phyloP scores from a whole-genome alignment of 2,113 vertebrate species.

The Rousettus leschenaultii region DNA sequence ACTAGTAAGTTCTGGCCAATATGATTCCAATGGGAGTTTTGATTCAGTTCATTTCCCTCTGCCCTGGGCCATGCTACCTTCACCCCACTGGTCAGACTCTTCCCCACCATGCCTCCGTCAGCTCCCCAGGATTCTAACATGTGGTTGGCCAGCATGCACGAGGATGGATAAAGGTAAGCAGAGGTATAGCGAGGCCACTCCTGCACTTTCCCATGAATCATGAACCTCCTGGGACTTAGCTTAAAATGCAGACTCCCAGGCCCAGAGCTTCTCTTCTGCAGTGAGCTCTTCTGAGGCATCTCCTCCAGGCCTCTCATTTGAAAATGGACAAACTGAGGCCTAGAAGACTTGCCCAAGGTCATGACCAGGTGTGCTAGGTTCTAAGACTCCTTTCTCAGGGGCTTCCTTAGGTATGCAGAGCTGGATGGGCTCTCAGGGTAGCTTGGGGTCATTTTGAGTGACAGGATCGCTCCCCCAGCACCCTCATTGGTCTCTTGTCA shows the following conservation, averaged over 20 bases:
- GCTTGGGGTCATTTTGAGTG: not conserved
- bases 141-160: not conserved
- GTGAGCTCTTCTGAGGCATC: not conserved
- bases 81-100: not conserved
- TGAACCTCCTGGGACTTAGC: not conserved
- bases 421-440: not conserved
- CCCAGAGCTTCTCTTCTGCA: not conserved
- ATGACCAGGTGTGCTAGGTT: not conserved
- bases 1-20: not conserved
- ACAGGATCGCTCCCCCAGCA: not conserved
- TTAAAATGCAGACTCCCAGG: not conserved
- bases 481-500: not conserved
- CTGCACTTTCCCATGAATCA: not conserved
- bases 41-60: not conserved
- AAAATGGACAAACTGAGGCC: not conserved
- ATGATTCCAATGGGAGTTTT: not conserved
- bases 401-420: not conserved
- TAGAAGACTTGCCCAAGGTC: not conserved
- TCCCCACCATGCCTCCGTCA: fast-evolving
- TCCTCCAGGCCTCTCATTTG: not conserved
- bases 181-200: not conserved
- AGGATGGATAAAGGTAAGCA: not conserved
- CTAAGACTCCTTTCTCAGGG: not conserved
- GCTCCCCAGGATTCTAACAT: not conserved
- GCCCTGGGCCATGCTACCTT: not conserved